These are phyloP conservation scores for Molossus alvarezi DNA, from an alignment of 2,797 vertebrate genomes.

Conservation along the genomic window DNA sequence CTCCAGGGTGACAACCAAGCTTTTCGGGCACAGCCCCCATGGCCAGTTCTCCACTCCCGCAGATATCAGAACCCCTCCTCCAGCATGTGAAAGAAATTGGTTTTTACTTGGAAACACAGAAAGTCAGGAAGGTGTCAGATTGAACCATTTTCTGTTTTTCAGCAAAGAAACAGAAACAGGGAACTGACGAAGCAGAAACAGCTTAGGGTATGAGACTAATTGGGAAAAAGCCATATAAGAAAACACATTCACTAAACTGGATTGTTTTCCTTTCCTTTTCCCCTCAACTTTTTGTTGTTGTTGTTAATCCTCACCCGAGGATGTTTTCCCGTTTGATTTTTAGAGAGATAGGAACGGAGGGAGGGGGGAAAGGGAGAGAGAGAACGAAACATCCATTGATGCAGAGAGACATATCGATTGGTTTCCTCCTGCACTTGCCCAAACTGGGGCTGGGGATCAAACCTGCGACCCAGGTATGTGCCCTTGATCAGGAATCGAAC, in stretches of 20 bases:
- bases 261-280: background rate
- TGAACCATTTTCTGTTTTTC: constrained; percentile 9
- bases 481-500: too few relatives aligned
- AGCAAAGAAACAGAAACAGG: background rate
- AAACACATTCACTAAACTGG: background rate
- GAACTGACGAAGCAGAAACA: background rate
- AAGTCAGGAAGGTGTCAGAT: background rate
- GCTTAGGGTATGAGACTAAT: background rate
- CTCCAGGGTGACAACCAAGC: background rate
- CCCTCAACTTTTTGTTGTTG: background rate
- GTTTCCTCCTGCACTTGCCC: too few relatives aligned
- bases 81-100: background rate
- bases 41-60: background rate
- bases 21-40: background rate
- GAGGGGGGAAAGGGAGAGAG: too few relatives aligned
- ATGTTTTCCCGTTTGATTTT: too few relatives aligned
- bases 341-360: too few relatives aligned
- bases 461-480: too few relatives aligned
- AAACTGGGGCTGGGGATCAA: too few relatives aligned
- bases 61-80: background rate
- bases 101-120: constrained; percentile 16
- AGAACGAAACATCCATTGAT: too few relatives aligned
- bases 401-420: too few relatives aligned
- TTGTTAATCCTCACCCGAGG: too few relatives aligned
- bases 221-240: background rate